Evolutionary conservation across 2,797 vertebrate genomes (phyloP), one percentile per base, ranked within the genome.

Genomic region (Scleropages formosus): DNA sequence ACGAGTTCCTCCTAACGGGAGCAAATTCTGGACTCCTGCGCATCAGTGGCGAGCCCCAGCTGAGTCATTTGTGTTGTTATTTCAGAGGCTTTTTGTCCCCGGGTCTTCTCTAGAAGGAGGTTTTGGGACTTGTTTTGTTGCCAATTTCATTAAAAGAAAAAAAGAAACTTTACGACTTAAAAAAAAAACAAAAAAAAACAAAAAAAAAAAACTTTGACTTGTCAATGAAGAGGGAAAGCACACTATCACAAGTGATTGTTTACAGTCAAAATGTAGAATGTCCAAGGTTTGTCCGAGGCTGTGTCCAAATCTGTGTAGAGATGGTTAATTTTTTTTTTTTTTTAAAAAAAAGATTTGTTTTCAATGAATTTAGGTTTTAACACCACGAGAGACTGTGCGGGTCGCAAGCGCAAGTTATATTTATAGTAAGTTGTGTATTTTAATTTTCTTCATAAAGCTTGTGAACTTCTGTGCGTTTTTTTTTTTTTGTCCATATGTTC

Each of bases 351-450:
- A n/a, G n/a, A n/a, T n/a, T n/a, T n/a, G n/a, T 63, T 76, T 81
- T 77, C 65, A 82, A 6, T 83, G 80, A 78, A 72, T 71, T 63
- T 90, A 90, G 87, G 83, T 90, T 90, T 81, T 85, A 86, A 87
- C 85, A 81, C 90, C 87, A 88, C 88, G 82, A 61, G 26, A 90
- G 91, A 90, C 91, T 93, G 93, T 95, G 94, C 94, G 89, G 93
- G 93, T 93, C 90, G 93, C 94, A 93, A 94, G 93, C 87, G 88
- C 93, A 90, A 82, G 84, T 92, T 94, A 60, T 92, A 94, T 98
- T 98, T 98, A 98, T 98, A 97, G 96, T 88, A 91, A 87, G 82
- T 85, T 76, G 67, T 87, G 86, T 86, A 80, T 79, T 81, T 86
- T 76, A 56, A 68, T 76, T 81, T 84, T 87, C 87, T 81, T 85